Evolutionary conservation across 2,797 vertebrate genomes (phyloP).

Genomic region (Lagodon rhomboides): DNA sequence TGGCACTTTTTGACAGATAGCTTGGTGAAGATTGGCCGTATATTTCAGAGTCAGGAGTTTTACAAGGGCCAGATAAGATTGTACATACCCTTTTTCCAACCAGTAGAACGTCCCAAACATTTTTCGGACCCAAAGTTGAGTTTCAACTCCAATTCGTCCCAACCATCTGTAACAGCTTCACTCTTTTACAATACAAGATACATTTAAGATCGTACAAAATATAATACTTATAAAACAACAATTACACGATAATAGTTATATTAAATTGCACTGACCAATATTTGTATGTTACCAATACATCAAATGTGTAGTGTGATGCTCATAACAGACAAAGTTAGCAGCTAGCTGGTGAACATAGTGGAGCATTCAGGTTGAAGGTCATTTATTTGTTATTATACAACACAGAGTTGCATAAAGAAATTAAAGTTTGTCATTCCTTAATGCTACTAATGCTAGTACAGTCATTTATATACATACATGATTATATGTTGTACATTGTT

Average conservation of each 20-base stretch:
- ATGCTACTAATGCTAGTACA: no score
- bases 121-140: neutral
- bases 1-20: neutral
- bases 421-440: no score
- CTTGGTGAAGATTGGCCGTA: neutral
- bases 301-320: neutral
- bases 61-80: neutral
- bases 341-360: no score
- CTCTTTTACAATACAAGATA: neutral
- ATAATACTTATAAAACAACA: neutral
- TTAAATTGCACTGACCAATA: neutral
- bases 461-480: no score
- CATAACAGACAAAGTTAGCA: no score
- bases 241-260: neutral
- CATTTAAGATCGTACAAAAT: neutral
- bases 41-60: neutral
- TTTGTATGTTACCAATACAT: conserved; percentile 7
- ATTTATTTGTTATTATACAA: no score
- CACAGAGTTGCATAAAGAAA: no score
- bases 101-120: neutral
- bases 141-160: neutral
- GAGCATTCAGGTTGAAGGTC: no score
- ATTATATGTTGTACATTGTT: no score
- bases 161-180: neutral
- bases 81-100: no score